A percentile compares a stretch with the other conserved stretches of the same genome.
Evolutionary conservation across 2,888 invertebrate species (phyloP).

Genomic region (Orthosia gothica): DNA sequence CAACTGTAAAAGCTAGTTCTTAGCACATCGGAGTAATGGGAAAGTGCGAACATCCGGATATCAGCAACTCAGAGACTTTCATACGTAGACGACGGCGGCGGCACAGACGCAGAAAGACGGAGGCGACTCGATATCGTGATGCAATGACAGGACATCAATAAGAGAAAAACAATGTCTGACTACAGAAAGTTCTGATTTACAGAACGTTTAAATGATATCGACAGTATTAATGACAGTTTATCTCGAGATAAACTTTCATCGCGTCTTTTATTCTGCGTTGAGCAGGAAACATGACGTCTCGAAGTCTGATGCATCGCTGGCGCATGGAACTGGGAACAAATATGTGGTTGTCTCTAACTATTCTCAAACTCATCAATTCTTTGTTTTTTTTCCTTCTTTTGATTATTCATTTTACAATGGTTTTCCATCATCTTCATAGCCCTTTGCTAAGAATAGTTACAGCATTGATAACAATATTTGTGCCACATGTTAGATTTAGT

Average conservation of each 20-base stretch:
- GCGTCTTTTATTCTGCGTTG: neutral
- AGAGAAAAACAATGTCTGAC: conserved; percentile 38
- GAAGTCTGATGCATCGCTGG: neutral
- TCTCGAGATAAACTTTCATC: conserved; percentile 9
- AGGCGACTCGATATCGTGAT: conserved; percentile 10
- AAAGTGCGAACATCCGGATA: conserved; percentile 47
- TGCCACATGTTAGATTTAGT: too few species aligned
- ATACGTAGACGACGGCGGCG: neutral
- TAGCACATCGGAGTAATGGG: conserved; percentile 26
- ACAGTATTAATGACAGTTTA: neutral
- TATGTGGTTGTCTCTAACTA: too few species aligned
- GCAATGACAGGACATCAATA: conserved; percentile 40
- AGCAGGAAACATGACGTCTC: conserved; percentile 15
- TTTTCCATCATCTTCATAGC: too few species aligned
- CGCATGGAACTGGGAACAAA: neutral
- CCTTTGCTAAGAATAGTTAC: too few species aligned
- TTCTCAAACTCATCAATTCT: too few species aligned
- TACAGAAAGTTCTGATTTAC: conserved; percentile 9
- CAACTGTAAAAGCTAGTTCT: conserved; percentile 40
- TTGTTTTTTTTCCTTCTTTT: too few species aligned
- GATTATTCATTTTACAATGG: too few species aligned
- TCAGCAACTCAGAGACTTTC: conserved; percentile 29
- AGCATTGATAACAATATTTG: too few species aligned
- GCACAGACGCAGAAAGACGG: too few species aligned
- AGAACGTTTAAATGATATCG: conserved; percentile 20